Percentiles rank a stretch among this genome's conserved stretches.
Evolutionary conservation across 2,888 invertebrate species (phyloP).

Genomic region (Eupithecia subumbrata): DNA sequence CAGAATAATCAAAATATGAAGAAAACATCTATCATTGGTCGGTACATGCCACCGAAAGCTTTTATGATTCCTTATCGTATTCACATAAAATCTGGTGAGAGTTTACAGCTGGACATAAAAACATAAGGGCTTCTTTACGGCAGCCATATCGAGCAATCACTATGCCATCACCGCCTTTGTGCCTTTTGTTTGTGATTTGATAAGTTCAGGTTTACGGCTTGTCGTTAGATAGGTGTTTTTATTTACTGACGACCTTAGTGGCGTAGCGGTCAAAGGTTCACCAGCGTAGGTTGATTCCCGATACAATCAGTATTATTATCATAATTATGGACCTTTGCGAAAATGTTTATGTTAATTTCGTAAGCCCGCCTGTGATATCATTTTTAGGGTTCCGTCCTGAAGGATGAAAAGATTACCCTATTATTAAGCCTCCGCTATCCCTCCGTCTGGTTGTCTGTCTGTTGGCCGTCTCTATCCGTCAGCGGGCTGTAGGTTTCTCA

Average conservation of each 20-base stretch:
- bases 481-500: too few relatives aligned
- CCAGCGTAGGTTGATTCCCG: not conserved
- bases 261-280: not conserved
- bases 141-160: slow-evolving; percentile 38
- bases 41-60: slow-evolving; percentile 25
- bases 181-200: slow-evolving; percentile 34
- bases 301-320: too few relatives aligned
- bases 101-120: slow-evolving; percentile 51
- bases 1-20: not conserved
- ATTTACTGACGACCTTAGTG: not conserved
- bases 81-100: slow-evolving; percentile 48
- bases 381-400: too few relatives aligned
- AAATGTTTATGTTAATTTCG: too few relatives aligned
- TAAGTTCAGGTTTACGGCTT: slow-evolving; percentile 37
- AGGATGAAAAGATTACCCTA: too few relatives aligned
- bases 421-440: too few relatives aligned
- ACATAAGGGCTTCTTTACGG: slow-evolving; percentile 51
- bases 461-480: too few relatives aligned
- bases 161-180: slow-evolving; percentile 32
- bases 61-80: slow-evolving; percentile 47
- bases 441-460: too few relatives aligned
- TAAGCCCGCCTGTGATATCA: too few relatives aligned
- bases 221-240: slow-evolving; percentile 24
- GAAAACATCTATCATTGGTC: not conserved
- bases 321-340: too few relatives aligned